Conservation (phyloP, 2,888 invertebrate species). For the Strigamia transsilvanica region DNA sequence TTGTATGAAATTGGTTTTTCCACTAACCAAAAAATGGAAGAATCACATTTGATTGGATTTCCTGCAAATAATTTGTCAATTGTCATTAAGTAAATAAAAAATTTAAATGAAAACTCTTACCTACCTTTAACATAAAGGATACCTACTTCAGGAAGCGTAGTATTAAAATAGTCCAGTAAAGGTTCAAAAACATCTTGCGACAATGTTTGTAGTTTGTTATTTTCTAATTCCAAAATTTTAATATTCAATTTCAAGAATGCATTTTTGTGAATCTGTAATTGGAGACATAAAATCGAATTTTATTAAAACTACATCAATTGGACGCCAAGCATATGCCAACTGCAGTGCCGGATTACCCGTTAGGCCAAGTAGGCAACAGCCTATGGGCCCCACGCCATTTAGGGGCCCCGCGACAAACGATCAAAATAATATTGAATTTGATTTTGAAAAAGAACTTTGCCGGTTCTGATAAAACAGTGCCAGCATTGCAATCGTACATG, state of each 20-base stretch:
- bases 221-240: neutral
- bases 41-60: conserved; percentile 44
- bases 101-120: neutral
- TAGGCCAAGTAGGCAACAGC: no score
- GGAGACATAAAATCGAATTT: neutral
- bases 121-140: neutral
- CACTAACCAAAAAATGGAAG: conserved; percentile 4
- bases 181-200: neutral
- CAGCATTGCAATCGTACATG: no score
- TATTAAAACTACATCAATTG: no score
- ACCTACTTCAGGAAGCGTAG: neutral
- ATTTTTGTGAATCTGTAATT: neutral
- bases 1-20: conserved; percentile 14
- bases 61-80: neutral
- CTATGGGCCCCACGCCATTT: no score
- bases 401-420: no score
- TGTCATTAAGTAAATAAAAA: neutral
- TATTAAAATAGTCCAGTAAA: neutral
- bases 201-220: neutral
- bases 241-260: neutral
- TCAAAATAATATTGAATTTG: no score
- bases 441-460: no score
- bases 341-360: no score
- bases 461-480: no score
- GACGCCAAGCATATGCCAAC: no score